A percentile compares a stretch with the other conserved stretches of the same genome.
phyloP scores from a whole-genome alignment of 1,140 invertebrate species.

The Littorina saxatilis region DNA sequence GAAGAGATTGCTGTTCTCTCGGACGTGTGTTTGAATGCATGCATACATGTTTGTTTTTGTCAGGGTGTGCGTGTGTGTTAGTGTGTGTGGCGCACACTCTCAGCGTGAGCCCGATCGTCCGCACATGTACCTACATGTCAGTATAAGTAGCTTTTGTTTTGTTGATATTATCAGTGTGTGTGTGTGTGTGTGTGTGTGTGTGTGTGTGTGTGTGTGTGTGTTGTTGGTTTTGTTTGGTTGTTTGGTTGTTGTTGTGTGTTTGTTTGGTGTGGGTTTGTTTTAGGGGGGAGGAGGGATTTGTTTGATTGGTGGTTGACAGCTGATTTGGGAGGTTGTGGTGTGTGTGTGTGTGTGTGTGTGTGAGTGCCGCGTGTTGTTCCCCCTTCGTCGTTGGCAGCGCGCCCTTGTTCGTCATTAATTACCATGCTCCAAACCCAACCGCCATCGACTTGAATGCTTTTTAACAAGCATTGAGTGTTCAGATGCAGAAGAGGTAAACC shows the following conservation, averaged over 20 bases:
- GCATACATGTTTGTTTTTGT: slow-evolving; percentile 4
- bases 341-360: background rate
- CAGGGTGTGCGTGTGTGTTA: background rate
- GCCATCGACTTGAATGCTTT: too few species aligned
- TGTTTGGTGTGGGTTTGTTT: background rate
- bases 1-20: too few species aligned
- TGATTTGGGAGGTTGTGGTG: background rate
- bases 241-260: background rate
- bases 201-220: too few species aligned
- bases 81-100: background rate
- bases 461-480: too few species aligned
- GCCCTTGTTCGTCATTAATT: too few species aligned
- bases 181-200: background rate
- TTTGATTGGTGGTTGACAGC: background rate
- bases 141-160: background rate
- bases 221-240: too few species aligned
- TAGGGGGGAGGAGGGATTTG: background rate
- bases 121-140: background rate
- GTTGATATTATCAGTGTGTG: background rate
- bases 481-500: too few species aligned
- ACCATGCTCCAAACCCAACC: too few species aligned
- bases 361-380: too few species aligned
- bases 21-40: background rate
- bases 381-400: too few species aligned
- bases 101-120: background rate